A percentile compares a stretch with the other conserved stretches of the same genome.
These are phyloP conservation scores for Berghia stephanieae DNA, from an alignment of 1,140 invertebrate genomes.

Conservation along the genomic window DNA sequence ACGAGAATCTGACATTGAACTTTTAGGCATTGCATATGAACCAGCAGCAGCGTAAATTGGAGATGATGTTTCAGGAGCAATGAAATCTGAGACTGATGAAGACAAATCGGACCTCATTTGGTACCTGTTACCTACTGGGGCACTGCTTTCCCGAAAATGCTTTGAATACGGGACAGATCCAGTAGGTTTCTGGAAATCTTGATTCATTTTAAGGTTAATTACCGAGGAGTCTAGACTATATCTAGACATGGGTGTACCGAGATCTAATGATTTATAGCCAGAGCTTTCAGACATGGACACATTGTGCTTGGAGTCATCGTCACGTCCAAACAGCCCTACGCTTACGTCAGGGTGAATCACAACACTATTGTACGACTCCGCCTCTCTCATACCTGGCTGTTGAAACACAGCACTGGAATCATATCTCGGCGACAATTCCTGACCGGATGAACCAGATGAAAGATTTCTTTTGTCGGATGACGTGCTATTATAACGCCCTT, in stretches of 20 bases:
- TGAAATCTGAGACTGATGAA: no score
- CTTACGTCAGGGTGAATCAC: slow-evolving; percentile 54
- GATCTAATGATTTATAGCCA: slow-evolving; percentile 19
- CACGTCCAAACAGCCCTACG: slow-evolving; percentile 51
- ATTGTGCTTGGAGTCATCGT: slow-evolving; percentile 47
- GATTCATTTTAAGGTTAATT: no score
- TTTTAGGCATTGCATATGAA: no score
- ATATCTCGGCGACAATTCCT: slow-evolving; percentile 37
- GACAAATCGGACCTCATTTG: no score
- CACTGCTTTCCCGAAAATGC: slow-evolving; percentile 23
- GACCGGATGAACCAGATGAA: slow-evolving; percentile 49
- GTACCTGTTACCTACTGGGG: neutral
- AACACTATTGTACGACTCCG: slow-evolving; percentile 59
- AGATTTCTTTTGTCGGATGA: slow-evolving; percentile 44
- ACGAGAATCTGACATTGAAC: no score
- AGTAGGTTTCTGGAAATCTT: no score
- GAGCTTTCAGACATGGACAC: slow-evolving; percentile 27
- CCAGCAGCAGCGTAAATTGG: no score
- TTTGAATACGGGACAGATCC: slow-evolving; percentile 29
- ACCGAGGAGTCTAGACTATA: slow-evolving; percentile 50
- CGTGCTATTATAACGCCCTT: slow-evolving; percentile 32
- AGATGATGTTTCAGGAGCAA: no score
- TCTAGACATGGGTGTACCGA: slow-evolving; percentile 31
- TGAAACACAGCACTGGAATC: slow-evolving; percentile 43
- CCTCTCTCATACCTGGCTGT: slow-evolving; percentile 49